phyloP scores from a whole-genome alignment of 1,140 invertebrate species.

The Dendroctonus valens region DNA sequence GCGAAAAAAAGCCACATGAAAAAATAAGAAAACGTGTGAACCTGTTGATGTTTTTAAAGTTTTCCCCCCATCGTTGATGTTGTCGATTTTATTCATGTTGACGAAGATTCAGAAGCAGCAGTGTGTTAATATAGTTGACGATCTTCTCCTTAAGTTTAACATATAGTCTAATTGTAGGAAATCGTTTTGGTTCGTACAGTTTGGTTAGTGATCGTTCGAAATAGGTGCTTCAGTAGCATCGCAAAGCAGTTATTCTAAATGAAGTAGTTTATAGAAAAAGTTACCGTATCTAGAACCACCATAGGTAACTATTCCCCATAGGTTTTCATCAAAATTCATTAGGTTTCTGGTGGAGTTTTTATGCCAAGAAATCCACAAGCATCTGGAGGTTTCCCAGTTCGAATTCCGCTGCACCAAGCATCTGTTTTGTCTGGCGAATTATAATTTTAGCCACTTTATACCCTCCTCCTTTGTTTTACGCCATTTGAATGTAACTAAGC shows the following conservation, averaged over 20 bases:
- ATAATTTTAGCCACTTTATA: no score
- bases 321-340: not conserved
- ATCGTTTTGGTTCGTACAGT: conserved; percentile 10
- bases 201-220: conserved; percentile 19
- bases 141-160: not conserved
- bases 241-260: conserved; percentile 34
- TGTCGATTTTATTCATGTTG: conserved; percentile 21
- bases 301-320: conserved; percentile 9
- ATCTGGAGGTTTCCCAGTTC: no score
- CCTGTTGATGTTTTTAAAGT: conserved; percentile 29
- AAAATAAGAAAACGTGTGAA: not conserved
- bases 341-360: not conserved
- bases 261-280: conserved; percentile 23
- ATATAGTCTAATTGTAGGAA: not conserved
- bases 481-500: no score
- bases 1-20: no score
- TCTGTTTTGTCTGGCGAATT: no score
- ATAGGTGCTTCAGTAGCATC: conserved; percentile 30
- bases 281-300: not conserved
- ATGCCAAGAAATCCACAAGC: no score
- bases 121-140: conserved; percentile 5
- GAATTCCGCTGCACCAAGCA: no score
- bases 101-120: not conserved
- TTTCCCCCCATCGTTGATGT: conserved; percentile 14
- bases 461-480: no score